These are phyloP conservation scores for Abramis brama DNA, from an alignment of 2,113 vertebrate species.

Conservation along the genomic window DNA sequence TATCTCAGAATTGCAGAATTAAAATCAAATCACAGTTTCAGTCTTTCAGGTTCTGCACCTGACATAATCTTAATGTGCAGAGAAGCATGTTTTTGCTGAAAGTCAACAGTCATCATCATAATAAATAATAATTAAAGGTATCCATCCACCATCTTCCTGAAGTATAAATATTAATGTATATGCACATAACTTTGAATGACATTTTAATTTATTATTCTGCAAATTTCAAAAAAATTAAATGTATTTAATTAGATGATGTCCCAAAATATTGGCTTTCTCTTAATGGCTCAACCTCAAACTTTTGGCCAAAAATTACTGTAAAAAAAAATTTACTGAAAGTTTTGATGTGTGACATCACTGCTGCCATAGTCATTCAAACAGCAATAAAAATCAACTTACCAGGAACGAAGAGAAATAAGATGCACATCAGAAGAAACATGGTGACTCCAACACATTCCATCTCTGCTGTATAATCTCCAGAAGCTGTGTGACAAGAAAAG, in stretches of 20 bases:
- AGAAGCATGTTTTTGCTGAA: background rate
- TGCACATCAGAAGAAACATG: conserved; percentile 56
- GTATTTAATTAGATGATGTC: background rate
- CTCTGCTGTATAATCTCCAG: conserved; percentile 70
- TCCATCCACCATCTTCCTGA: too few species aligned
- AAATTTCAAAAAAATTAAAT: background rate
- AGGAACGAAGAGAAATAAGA: conserved; percentile 64
- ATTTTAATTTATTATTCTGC: background rate
- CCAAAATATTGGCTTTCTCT: background rate
- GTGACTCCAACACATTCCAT: conserved; percentile 69
- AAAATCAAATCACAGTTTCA: background rate
- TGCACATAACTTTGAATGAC: background rate
- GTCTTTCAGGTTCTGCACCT: background rate
- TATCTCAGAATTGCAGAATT: background rate
- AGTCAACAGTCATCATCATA: background rate
- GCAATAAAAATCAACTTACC: conserved; percentile 69
- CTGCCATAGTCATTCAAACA: conserved; percentile 23
- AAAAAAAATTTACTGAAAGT: background rate
- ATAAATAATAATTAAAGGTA: background rate
- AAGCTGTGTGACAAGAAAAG: conserved; percentile 63
- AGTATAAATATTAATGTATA: background rate
- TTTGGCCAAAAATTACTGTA: conserved; percentile 51
- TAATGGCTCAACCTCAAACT: background rate
- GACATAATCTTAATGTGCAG: background rate
- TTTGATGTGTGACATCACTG: conserved; percentile 33